These are phyloP conservation scores for Ascaphus truei DNA, from an alignment of 2,113 vertebrate genomes.

Conservation along the genomic window DNA sequence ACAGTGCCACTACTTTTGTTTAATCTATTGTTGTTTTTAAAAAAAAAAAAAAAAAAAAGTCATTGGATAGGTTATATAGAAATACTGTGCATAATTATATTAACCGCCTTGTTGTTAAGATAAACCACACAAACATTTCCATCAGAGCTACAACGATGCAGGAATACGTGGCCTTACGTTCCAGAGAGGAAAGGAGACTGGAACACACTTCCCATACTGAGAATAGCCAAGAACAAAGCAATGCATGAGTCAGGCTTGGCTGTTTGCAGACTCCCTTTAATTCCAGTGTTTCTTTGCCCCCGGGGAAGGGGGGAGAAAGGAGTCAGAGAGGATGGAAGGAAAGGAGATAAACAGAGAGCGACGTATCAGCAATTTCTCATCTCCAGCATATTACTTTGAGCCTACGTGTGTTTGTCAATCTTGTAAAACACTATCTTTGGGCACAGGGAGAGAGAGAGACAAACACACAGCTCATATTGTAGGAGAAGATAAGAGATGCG, in stretches of 20 bases:
- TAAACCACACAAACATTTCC: constrained; percentile 3
- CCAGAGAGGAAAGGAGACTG: neutral
- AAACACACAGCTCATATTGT: constrained; percentile 31
- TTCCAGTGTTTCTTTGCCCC: neutral
- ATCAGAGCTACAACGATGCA: neutral
- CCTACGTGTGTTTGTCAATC: constrained; percentile 32
- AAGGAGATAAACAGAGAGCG: constrained; percentile 9
- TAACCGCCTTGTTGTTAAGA: too few relatives aligned
- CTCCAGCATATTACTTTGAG: constrained; percentile 31
- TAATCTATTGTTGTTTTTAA: too few relatives aligned
- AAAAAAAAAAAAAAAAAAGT: too few relatives aligned
- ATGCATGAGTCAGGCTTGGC: constrained; percentile 24
- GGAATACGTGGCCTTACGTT: neutral
- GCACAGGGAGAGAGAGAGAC: constrained; percentile 8
- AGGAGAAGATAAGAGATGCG: constrained; percentile 18
- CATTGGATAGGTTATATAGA: too few relatives aligned
- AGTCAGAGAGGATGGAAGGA: neutral
- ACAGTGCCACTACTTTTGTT: too few relatives aligned
- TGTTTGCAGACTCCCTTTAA: neutral
- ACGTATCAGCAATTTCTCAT: constrained; percentile 31
- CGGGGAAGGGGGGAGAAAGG: neutral
- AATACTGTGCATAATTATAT: too few relatives aligned
- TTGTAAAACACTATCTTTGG: constrained; percentile 36
- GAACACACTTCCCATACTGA: neutral
- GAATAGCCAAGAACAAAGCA: constrained; percentile 14